Evolutionary conservation across 2,888 invertebrate species (phyloP).

Genomic region (Macaria liturata): DNA sequence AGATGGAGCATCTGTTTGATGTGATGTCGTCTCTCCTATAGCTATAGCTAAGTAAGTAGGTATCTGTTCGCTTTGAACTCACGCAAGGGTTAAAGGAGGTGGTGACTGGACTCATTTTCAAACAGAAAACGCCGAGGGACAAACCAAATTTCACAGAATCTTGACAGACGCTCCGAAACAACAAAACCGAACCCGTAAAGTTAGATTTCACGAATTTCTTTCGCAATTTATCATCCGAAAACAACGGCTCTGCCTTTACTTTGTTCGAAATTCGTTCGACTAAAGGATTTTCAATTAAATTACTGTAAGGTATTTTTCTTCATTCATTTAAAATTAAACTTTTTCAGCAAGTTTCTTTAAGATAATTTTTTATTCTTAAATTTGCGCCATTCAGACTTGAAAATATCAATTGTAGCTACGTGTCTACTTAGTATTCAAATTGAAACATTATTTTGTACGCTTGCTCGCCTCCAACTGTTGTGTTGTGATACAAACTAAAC

Average conservation of each 20-base stretch:
- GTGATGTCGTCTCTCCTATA: too few species aligned
- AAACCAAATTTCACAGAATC: slow-evolving; percentile 34
- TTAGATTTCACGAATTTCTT: slow-evolving; percentile 32
- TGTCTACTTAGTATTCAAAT: background rate
- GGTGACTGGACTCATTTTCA: slow-evolving; percentile 25
- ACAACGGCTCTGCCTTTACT: slow-evolving; percentile 20
- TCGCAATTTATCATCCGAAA: slow-evolving; percentile 36
- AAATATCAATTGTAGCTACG: background rate
- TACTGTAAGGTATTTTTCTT: slow-evolving; percentile 15
- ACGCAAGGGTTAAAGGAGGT: slow-evolving; percentile 1
- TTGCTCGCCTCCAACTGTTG: too few species aligned
- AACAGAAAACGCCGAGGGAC: slow-evolving; percentile 28
- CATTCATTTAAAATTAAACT: slow-evolving; percentile 12
- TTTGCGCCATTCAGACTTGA: background rate
- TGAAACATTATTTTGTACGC: background rate
- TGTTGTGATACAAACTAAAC: too few species aligned
- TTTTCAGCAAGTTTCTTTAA: slow-evolving; percentile 6
- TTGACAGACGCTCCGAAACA: slow-evolving; percentile 34
- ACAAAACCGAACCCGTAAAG: slow-evolving; percentile 31
- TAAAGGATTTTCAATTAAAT: slow-evolving; percentile 14
- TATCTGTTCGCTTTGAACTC: too few species aligned
- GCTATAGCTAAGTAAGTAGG: too few species aligned
- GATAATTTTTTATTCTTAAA: too few species aligned
- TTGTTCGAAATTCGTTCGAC: slow-evolving; percentile 19
- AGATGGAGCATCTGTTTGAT: too few species aligned